Conservation (phyloP, 2,797 vertebrate genomes). For the Craterocephalus amniculus region DNA sequence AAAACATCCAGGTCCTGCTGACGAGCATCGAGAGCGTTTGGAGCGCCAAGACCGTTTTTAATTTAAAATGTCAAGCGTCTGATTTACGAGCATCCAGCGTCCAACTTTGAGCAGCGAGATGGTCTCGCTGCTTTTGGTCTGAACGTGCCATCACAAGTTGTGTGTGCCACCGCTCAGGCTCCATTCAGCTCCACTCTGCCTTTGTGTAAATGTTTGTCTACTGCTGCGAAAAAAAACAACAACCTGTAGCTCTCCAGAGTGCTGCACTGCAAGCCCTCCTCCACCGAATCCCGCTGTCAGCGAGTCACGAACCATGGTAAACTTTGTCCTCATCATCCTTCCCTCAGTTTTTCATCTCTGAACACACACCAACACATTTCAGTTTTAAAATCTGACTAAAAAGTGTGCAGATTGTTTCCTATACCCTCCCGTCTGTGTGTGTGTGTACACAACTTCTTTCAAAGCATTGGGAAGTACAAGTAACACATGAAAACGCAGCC, state of each 20-base stretch:
- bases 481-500: constrained; percentile 57
- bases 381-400: constrained; percentile 32
- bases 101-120: no score
- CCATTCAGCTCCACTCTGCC: constrained; percentile 1
- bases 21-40: no score
- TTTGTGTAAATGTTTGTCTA: constrained; percentile 1
- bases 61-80: no score
- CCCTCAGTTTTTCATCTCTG: neutral
- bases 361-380: constrained; percentile 25
- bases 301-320: constrained; percentile 12
- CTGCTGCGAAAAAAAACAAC: constrained; percentile 13
- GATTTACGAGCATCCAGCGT: no score
- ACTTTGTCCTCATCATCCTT: constrained; percentile 14
- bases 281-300: constrained; percentile 3
- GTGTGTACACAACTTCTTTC: constrained; percentile 13
- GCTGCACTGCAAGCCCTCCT: neutral
- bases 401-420: constrained; percentile 41
- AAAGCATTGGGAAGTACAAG: constrained; percentile 60
- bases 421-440: constrained; percentile 18
- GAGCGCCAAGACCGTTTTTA: no score
- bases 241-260: constrained; percentile 17
- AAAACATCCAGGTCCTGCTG: no score
- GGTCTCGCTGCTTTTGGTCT: no score
- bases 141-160: no score
- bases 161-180: constrained; percentile 10